Base-by-base conservation (phyloP, 2,888 invertebrate genomes). In the Sinodicranocentrus sp. region DNA sequence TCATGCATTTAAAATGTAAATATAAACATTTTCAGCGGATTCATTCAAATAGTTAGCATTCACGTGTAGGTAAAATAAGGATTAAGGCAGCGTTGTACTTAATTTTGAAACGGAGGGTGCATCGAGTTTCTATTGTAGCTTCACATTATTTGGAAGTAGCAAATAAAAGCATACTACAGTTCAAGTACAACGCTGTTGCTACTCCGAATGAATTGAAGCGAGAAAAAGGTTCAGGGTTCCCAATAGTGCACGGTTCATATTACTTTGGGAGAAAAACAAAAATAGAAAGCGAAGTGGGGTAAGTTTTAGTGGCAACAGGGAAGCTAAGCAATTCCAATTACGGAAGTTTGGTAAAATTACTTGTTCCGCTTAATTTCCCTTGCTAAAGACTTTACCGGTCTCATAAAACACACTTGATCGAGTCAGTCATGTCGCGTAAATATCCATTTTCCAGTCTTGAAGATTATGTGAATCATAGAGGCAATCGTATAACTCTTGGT, bases 331-430 rank as follows among this genome's bases (percentile, higher is more conserved):
- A 70, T 76, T 82, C 57, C 68, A 77, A 83, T 83, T 72, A 77
- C 67, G 52, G 54, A 82, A 83, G 76, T 83, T 76, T 83, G 59
- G 71, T 77, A 72, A 67, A n/a, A 83, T 83, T 83, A 77, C 83
- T 83, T 70, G 83, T 83, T 83, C 83, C 70, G 71, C 83, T 83
- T 83, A 83, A 83, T 83, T 83, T 83, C 77, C 76, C 70, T 44
- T 63, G 76, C 82, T 77, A 83, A 83, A 83, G 52, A 75, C 44
- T 71, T 83, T 72, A 28, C 15, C 61, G 72, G 71, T n/a, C 44
- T 57, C 28, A 65, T 76, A 76, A 82, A 77, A 83, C 83, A 83
- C 77, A 77, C 59, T 77, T 72, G 72, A 83, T 83, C 39, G 68
- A 80, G 67, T 44, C 67, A n/a, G 54, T 25, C 28, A 70, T 76